These are phyloP conservation scores for Sebastes kiyomatsui DNA, from an alignment of 2,797 vertebrate species.

Conservation along the genomic window DNA sequence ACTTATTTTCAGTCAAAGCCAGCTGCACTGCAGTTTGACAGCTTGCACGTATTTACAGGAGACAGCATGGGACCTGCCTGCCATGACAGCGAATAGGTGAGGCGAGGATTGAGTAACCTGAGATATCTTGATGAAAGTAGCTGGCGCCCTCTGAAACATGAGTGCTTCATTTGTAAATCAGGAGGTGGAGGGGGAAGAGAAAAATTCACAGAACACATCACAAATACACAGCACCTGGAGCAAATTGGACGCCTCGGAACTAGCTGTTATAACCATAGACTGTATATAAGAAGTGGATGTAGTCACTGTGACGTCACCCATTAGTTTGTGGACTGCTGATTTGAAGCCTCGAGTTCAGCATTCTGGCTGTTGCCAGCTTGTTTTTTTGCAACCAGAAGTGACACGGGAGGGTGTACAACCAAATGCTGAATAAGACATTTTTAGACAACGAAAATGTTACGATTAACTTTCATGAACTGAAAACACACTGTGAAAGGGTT, in stretches of 20 bases:
- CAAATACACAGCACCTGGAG: neutral
- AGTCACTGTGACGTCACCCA: neutral
- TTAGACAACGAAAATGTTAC: no score
- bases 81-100: slow-evolving; percentile 21
- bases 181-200: neutral
- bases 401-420: neutral
- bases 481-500: no score
- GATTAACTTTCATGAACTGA: no score
- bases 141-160: slow-evolving; percentile 30
- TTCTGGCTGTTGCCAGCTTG: no score
- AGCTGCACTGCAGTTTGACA: slow-evolving; percentile 39
- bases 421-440: no score
- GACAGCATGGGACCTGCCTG: slow-evolving; percentile 11
- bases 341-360: neutral
- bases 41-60: slow-evolving; percentile 42
- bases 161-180: slow-evolving; percentile 14
- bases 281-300: neutral
- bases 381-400: neutral
- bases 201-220: neutral
- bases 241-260: neutral
- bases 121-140: slow-evolving; percentile 50
- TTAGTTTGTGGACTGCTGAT: neutral
- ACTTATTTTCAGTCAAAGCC: slow-evolving; percentile 31
- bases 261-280: neutral
- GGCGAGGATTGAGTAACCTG: slow-evolving; percentile 25